These are phyloP conservation scores for Taphrorychus bicolor DNA, from an alignment of 2,888 invertebrate genomes.

Conservation along the genomic window DNA sequence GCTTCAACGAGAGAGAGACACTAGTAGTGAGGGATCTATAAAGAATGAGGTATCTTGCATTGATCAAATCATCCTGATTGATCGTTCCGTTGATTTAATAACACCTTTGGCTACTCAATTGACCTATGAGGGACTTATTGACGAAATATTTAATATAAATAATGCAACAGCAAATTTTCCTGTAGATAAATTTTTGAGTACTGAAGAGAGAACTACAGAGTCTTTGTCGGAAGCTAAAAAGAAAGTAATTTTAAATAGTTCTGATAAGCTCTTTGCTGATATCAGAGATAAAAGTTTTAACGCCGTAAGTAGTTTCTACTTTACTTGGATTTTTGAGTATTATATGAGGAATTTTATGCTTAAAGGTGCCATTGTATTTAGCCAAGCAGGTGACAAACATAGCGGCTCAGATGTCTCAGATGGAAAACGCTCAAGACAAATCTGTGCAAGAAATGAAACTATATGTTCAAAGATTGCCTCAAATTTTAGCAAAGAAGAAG, in stretches of 20 bases:
- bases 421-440: conserved; percentile 85
- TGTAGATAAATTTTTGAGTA: conserved; percentile 79
- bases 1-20: conserved; percentile 67
- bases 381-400: conserved; percentile 88
- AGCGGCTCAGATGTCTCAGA: conserved; percentile 79
- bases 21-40: conserved; percentile 56
- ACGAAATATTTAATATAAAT: conserved; percentile 91
- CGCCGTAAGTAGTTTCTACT: conserved; percentile 62
- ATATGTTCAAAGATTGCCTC: conserved; percentile 88
- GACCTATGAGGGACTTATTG: conserved; percentile 94
- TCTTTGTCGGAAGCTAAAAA: conserved; percentile 72
- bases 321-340: background rate
- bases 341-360: conserved; percentile 5
- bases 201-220: conserved; percentile 68
- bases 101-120: conserved; percentile 93
- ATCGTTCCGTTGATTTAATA: conserved; percentile 89
- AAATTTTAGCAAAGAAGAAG: conserved; percentile 84
- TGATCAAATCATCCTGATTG: conserved; percentile 88
- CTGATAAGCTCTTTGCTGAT: conserved; percentile 87
- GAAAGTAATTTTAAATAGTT: conserved; percentile 84
- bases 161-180: conserved; percentile 84
- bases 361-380: conserved; percentile 79
- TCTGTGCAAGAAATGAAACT: conserved; percentile 95
- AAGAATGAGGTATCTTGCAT: conserved; percentile 63
- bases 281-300: conserved; percentile 93